A percentile compares a stretch with the other conserved stretches of the same genome.
Conservation (phyloP, 2,113 vertebrate species). For the human region DNA sequence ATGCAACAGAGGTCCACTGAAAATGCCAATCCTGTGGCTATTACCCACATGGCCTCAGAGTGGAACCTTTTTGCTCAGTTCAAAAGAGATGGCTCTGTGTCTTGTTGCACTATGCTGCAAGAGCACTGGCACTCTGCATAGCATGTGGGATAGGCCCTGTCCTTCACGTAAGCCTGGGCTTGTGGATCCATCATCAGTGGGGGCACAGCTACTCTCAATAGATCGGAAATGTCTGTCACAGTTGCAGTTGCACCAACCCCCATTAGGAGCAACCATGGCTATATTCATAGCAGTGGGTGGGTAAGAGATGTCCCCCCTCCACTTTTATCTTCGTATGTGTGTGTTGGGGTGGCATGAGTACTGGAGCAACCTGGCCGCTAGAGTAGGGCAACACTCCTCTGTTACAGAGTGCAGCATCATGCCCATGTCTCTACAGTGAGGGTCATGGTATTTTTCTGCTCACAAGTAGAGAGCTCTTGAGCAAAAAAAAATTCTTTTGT, state of each 20-base stretch:
- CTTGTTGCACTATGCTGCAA: neutral
- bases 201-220: too few species aligned
- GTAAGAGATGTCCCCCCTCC: neutral
- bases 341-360: neutral
- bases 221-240: neutral
- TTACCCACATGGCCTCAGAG: neutral
- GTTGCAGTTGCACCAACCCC: neutral
- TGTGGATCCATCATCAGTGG: too few species aligned
- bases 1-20: neutral
- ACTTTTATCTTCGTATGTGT: neutral
- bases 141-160: too few species aligned
- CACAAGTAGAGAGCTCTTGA: neutral
- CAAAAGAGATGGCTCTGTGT: neutral
- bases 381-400: neutral
- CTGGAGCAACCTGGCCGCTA: too few species aligned
- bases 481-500: neutral
- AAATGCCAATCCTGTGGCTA: neutral
- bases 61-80: neutral
- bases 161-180: too few species aligned
- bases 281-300: neutral
- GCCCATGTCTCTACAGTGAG: neutral
- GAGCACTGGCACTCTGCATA: neutral
- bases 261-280: neutral
- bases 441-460: neutral
- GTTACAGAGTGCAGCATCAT: neutral